phyloP scores from a whole-genome alignment of 2,888 invertebrate species.

The Philereme vetulata region DNA sequence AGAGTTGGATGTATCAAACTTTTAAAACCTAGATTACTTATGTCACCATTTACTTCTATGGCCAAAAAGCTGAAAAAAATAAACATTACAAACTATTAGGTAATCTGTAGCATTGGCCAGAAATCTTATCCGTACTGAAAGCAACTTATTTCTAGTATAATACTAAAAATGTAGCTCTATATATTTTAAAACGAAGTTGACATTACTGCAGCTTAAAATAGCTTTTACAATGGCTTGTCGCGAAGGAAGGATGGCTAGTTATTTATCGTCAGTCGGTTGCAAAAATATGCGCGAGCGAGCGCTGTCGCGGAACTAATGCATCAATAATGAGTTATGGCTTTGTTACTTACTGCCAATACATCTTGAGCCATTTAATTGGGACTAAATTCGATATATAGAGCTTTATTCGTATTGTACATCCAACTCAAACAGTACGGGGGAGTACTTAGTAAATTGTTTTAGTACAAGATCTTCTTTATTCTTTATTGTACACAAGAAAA shows the following conservation, averaged over 20 bases:
- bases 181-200: not conserved
- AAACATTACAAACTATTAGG: no score
- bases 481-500: no score
- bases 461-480: no score
- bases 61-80: no score
- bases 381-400: not conserved
- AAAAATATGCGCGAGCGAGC: constrained; percentile 49
- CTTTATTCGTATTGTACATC: constrained; percentile 3
- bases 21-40: no score
- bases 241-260: constrained; percentile 37
- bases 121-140: no score
- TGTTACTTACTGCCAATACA: constrained; percentile 31
- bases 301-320: constrained; percentile 55
- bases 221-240: constrained; percentile 22
- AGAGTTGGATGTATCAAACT: no score
- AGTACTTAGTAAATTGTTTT: no score
- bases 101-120: no score
- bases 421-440: not conserved
- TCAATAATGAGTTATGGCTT: constrained; percentile 53
- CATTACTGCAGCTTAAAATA: constrained; percentile 25
- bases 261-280: constrained; percentile 42
- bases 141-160: no score
- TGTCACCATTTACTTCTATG: no score
- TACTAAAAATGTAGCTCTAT: no score
- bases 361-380: constrained; percentile 25